A percentile compares a stretch with the other conserved stretches of the same genome.
These are phyloP conservation scores for Stigmatopora argus DNA, from an alignment of 2,113 vertebrate genomes.

Conservation along the genomic window DNA sequence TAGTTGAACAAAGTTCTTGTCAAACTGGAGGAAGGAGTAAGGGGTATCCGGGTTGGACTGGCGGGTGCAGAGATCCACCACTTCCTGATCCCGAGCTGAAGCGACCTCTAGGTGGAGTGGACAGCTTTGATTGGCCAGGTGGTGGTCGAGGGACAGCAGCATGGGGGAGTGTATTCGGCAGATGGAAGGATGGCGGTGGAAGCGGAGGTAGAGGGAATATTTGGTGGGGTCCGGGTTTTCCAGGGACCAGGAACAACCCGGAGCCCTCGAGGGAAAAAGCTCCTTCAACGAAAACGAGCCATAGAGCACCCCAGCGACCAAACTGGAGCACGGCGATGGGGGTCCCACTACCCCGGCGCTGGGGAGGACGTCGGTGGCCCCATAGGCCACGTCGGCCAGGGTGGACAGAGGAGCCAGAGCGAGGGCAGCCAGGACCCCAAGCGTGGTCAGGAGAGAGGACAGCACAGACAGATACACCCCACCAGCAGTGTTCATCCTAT, in stretches of 20 bases:
- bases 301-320: constrained; percentile 95
- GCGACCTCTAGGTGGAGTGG: constrained; percentile 63
- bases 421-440: constrained; percentile 66
- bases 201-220: constrained; percentile 95
- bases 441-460: constrained; percentile 87
- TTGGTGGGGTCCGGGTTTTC: constrained; percentile 98
- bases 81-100: constrained; percentile 66
- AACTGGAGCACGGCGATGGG: constrained; percentile 81
- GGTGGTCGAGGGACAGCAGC: constrained; percentile 92
- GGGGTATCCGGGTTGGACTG: constrained; percentile 61
- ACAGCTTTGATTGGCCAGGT: constrained; percentile 92
- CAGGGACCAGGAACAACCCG: constrained; percentile 96
- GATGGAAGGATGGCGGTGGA: constrained; percentile 85
- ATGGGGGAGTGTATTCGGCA: constrained; percentile 87
- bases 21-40: constrained; percentile 90
- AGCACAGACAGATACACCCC: constrained; percentile 99
- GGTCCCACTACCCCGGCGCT: constrained; percentile 78
- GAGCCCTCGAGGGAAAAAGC: constrained; percentile 86
- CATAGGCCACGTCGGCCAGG: constrained; percentile 54
- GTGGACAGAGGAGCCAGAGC: constrained; percentile 58
- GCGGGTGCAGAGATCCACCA: constrained; percentile 80
- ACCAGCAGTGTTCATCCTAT: constrained; percentile 99
- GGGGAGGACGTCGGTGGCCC: constrained; percentile 74
- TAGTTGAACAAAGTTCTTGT: constrained; percentile 96
- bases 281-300: constrained; percentile 97